Conservation (phyloP, 1,140 invertebrate species). For the Venustaconcha ellipsiformis region DNA sequence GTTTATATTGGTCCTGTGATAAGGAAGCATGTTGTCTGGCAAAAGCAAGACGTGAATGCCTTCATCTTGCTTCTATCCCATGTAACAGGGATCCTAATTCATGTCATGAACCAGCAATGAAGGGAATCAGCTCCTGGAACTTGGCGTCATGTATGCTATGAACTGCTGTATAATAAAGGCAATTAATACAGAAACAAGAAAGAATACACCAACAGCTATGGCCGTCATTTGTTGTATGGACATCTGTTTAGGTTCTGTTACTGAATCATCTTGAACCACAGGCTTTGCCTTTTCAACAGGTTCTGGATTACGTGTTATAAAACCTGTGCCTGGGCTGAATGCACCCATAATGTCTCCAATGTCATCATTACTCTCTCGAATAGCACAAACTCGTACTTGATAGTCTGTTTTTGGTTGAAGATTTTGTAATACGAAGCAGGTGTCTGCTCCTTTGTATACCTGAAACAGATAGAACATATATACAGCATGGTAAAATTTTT, state of each 20-base stretch:
- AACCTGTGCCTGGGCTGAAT: slow-evolving; percentile 75
- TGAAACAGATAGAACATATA: slow-evolving; percentile 61
- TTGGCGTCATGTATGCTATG: slow-evolving; percentile 47
- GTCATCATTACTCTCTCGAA: slow-evolving; percentile 73
- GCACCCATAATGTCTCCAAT: slow-evolving; percentile 74
- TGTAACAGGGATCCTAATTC: no score
- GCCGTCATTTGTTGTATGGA: slow-evolving; percentile 77
- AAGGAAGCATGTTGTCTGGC: no score
- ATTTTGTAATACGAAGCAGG: slow-evolving; percentile 76
- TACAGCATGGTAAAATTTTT: neutral
- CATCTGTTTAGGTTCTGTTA: slow-evolving; percentile 70
- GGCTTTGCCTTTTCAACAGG: slow-evolving; percentile 38
- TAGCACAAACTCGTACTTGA: slow-evolving; percentile 79
- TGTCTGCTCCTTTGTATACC: slow-evolving; percentile 80
- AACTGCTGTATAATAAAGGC: slow-evolving; percentile 74
- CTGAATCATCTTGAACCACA: slow-evolving; percentile 27
- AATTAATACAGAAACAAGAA: slow-evolving; percentile 75
- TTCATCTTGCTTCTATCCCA: no score
- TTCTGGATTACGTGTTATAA: slow-evolving; percentile 69
- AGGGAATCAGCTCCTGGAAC: no score
- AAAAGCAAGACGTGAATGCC: no score
- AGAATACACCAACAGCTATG: slow-evolving; percentile 75
- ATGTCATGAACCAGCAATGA: no score
- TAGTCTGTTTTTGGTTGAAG: slow-evolving; percentile 81
- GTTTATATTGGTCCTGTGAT: no score